Evolutionary conservation across 2,113 vertebrate species (phyloP).

Genomic region (Semnornis frantzii): DNA sequence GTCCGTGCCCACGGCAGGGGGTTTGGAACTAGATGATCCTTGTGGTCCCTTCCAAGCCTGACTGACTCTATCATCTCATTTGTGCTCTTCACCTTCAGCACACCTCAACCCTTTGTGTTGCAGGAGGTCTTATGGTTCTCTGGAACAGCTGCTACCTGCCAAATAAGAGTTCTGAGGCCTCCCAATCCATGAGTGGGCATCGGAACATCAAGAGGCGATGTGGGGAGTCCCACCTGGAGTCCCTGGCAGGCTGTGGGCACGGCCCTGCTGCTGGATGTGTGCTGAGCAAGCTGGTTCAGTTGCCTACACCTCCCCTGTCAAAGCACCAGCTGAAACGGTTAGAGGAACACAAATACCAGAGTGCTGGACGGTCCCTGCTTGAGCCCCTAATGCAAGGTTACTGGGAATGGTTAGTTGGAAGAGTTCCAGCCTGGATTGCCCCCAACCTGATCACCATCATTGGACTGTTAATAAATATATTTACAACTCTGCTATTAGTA

Average conservation of each 20-base stretch:
- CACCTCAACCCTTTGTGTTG: not conserved
- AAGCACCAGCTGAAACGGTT: constrained; percentile 95
- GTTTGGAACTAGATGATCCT: too few relatives aligned
- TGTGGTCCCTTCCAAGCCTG: too few relatives aligned
- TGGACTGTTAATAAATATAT: constrained; percentile 93
- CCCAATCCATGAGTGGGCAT: constrained; percentile 79
- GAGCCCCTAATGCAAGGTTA: constrained; percentile 96
- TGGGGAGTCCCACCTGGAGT: constrained; percentile 75
- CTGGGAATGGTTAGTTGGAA: constrained; percentile 95
- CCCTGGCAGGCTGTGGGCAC: constrained; percentile 65
- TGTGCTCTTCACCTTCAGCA: not conserved
- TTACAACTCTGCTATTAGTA: constrained; percentile 92
- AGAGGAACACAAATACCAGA: constrained; percentile 97
- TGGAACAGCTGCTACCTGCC: constrained; percentile 8
- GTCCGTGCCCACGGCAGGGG: too few relatives aligned
- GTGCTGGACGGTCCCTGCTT: constrained; percentile 91
- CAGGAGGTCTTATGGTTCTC: constrained; percentile 60
- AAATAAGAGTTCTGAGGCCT: not conserved
- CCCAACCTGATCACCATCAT: constrained; percentile 97
- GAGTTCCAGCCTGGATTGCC: constrained; percentile 93
- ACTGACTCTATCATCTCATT: not conserved
- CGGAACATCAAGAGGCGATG: constrained; percentile 73
- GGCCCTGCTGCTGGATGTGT: constrained; percentile 65
- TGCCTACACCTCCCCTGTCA: constrained; percentile 89
- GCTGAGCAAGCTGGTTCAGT: constrained; percentile 86